Base-by-base conservation (phyloP, 1,140 invertebrate species). In the Cotesia typhae region DNA sequence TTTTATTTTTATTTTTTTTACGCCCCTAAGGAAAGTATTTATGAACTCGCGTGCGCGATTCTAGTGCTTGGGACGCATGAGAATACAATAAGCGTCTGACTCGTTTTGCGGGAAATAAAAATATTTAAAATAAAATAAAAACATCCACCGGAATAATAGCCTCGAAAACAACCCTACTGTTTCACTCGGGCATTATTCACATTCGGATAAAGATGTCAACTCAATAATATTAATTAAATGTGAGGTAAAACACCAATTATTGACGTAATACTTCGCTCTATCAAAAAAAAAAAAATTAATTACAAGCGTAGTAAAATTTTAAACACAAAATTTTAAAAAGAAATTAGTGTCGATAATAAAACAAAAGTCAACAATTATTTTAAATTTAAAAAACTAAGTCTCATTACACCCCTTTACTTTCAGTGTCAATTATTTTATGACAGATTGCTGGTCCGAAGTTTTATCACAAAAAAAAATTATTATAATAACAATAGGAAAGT, bases 81-180 rank as follows among this genome's bases (percentile, higher is more conserved):
- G 61, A 71, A 51, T 51, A 64, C 70, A 71, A 71, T 71, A 71
- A 71, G 61, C 61, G 60, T 67, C 61, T 17, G 20, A 55, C 61
- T 12, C 51, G 60, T 47, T 60, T 61, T 65, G 66, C n/a, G 61
- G 41, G 28, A 61, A 63, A 69, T 64, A 68, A 73, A 69, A 53
- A 70, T 57, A 53, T 60, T 12, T n/a, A 47, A 38, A 51, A 65
- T 64, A 55, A 64, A 71, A 64, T 37, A 71, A 65, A 53, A 52
- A 68, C 14, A 52, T 12, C 47, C 4, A 53, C 28, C 9, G 7
- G 9, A 35, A 35, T 51, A 55, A 65, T 36, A 47, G n/a, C 28
- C 12, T 36, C 55, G 61, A 74, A 52, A 70, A 67, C 60, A 70
- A 70, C 41, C 65, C 61, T 57, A 65, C 41, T 20, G 10, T 9